Evolutionary conservation across 2,888 invertebrate genomes (phyloP), one percentile per base, ranked within the genome.

Genomic region (Caenorhabditis japonica): DNA sequence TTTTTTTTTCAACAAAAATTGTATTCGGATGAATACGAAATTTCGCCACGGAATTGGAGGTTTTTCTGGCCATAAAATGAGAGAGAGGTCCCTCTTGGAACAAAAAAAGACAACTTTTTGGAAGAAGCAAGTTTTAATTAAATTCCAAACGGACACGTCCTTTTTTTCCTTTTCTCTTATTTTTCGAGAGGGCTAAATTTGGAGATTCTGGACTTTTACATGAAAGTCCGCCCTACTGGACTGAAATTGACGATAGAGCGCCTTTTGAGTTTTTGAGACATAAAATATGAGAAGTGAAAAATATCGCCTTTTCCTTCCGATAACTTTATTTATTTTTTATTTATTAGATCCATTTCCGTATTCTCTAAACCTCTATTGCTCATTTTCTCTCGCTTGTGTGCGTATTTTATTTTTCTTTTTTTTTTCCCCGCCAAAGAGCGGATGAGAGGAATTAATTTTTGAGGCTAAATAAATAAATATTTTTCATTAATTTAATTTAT

Each of bases 71-170:
- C n/a, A n/a, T n/a, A n/a, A n/a, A n/a, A n/a, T n/a, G n/a, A n/a
- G n/a, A n/a, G n/a, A n/a, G n/a, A n/a, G n/a, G n/a, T n/a, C n/a
- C n/a, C n/a, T n/a, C n/a, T n/a, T n/a, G n/a, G n/a, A n/a, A n/a
- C n/a, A n/a, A n/a, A n/a, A n/a, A n/a, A n/a, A n/a, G n/a, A 30
- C 17, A 47, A 27, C 27, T 47, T 47, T 47, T 15, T 8, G 47
- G 47, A 30, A 30, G n/a, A n/a, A n/a, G 43, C 43, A 38, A 33
- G 21, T 60, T 60, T 60, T 60, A 60, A 60, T 60, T 60, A 51
- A 60, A 60, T 60, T 60, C 60, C 51, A 39, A 39, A 51, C 41
- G 23, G 23, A 38, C 23, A 13, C 53, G 21, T 33, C 17, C 15
- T 43, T 49, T 12, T 30, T 52, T 36, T 49, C n/a, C 36, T 49